phyloP scores from a whole-genome alignment of 2,888 invertebrate genomes.

The Dendrolimus houi region DNA sequence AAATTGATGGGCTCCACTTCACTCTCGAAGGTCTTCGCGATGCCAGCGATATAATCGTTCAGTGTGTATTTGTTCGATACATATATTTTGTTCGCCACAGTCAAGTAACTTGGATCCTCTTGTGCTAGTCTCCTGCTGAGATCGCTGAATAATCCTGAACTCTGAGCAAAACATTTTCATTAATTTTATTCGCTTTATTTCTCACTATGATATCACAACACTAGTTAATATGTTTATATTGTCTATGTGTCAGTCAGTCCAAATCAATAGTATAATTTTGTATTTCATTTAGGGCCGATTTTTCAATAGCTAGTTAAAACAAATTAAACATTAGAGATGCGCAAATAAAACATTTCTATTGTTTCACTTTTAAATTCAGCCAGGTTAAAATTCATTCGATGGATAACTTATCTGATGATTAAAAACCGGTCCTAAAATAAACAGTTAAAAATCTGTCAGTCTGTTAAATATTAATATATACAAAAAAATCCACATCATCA shows the following conservation, averaged over 20 bases:
- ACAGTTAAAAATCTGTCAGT: too few species aligned
- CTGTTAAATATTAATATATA: too few species aligned
- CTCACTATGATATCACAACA: background rate
- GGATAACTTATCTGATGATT: too few species aligned
- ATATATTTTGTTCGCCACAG: slow-evolving; percentile 37
- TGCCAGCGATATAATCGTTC: slow-evolving; percentile 17
- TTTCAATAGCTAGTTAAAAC: slow-evolving; percentile 19
- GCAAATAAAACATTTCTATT: too few species aligned
- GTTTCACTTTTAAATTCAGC: too few species aligned
- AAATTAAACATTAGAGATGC: too few species aligned
- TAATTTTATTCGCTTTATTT: slow-evolving; percentile 7
- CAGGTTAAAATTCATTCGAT: too few species aligned
- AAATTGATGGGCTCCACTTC: slow-evolving; percentile 32
- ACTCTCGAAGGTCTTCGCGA: slow-evolving; percentile 22
- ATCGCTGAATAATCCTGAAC: slow-evolving; percentile 15
- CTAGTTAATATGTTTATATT: background rate
- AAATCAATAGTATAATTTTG: slow-evolving; percentile 7
- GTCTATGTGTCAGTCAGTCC: slow-evolving; percentile 19
- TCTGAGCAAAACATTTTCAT: background rate
- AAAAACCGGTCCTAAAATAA: too few species aligned
- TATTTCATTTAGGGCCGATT: too few species aligned
- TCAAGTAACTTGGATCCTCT: slow-evolving; percentile 28
- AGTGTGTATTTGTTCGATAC: slow-evolving; percentile 21
- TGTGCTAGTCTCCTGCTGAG: slow-evolving; percentile 22
- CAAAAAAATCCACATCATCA: too few species aligned